These are phyloP conservation scores for Macrotis lagotis DNA, from an alignment of 2,113 vertebrate genomes.

Conservation along the genomic window DNA sequence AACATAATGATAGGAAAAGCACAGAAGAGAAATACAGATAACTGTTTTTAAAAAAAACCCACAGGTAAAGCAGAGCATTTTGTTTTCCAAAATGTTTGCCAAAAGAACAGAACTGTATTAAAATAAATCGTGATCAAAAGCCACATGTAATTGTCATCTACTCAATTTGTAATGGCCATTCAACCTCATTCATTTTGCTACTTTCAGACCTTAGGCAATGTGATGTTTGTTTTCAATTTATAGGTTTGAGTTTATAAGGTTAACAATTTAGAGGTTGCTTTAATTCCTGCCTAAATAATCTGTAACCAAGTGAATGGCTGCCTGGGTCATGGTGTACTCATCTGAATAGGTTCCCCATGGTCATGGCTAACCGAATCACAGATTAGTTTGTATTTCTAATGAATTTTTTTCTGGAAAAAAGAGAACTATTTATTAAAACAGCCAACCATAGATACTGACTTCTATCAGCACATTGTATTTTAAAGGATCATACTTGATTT, in stretches of 20 bases:
- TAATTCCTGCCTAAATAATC: not conserved
- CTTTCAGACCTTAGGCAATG: not conserved
- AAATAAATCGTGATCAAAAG: constrained; percentile 47
- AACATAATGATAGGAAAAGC: constrained; percentile 60
- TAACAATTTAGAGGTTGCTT: not conserved
- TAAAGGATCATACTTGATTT: constrained; percentile 2
- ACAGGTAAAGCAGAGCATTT: not conserved
- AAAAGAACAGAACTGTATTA: constrained; percentile 30
- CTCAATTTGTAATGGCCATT: not conserved
- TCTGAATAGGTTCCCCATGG: not conserved
- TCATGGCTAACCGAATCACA: not conserved
- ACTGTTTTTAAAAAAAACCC: constrained; percentile 56
- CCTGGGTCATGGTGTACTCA: not conserved
- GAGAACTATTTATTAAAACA: not conserved
- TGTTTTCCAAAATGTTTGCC: constrained; percentile 18
- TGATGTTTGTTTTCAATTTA: not conserved
- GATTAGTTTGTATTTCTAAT: not conserved
- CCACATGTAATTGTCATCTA: not conserved
- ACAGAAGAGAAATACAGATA: constrained; percentile 71
- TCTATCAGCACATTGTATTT: not conserved
- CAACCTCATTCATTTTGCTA: not conserved
- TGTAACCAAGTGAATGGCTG: not conserved
- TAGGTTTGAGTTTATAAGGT: not conserved
- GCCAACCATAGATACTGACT: not conserved
- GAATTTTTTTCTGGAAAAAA: not conserved